Percentiles rank a stretch among this genome's conserved stretches.
These are phyloP conservation scores for Heterotis niloticus DNA, from an alignment of 2,113 vertebrate genomes.

Conservation along the genomic window DNA sequence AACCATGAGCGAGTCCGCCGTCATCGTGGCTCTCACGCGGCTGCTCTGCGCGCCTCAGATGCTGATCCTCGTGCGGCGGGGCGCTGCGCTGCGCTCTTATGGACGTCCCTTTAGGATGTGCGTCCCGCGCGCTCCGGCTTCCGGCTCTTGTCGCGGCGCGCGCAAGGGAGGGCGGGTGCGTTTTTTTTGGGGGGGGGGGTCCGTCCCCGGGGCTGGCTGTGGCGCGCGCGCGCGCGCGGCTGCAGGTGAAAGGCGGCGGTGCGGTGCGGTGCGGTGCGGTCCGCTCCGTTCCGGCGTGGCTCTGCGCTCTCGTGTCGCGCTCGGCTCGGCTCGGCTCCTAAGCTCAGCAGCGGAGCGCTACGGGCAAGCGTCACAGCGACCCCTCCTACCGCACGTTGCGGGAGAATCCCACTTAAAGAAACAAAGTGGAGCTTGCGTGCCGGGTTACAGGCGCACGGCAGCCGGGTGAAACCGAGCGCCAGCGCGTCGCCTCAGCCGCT, in stretches of 20 bases:
- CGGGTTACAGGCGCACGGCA: too few relatives aligned
- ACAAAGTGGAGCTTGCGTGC: conserved; percentile 35
- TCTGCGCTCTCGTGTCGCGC: too few relatives aligned
- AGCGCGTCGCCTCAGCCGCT: too few relatives aligned
- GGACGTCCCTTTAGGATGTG: too few relatives aligned
- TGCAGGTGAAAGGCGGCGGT: conserved; percentile 62
- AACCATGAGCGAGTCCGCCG: conserved; percentile 55
- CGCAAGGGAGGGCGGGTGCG: too few relatives aligned
- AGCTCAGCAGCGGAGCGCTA: conserved; percentile 64
- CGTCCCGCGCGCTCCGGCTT: conserved; percentile 54
- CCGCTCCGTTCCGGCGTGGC: too few relatives aligned
- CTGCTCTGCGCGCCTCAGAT: conserved; percentile 16
- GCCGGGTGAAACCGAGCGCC: too few relatives aligned
- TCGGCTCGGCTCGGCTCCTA: conserved; percentile 40
- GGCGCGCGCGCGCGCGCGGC: conserved; percentile 57
- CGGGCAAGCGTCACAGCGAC: conserved; percentile 62
- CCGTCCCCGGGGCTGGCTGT: conserved; percentile 27
- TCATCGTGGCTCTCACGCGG: conserved; percentile 58
- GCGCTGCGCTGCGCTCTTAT: too few relatives aligned
- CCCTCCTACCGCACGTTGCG: conserved; percentile 59
- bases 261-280: too few relatives aligned
- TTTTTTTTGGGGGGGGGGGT: too few relatives aligned
- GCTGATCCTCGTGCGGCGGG: too few relatives aligned
- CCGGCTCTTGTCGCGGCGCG: conserved; percentile 21
- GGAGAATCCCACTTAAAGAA: conserved; percentile 63